These are phyloP conservation scores for Gymnocypris eckloni DNA, from an alignment of 2,797 vertebrate species.

Conservation along the genomic window DNA sequence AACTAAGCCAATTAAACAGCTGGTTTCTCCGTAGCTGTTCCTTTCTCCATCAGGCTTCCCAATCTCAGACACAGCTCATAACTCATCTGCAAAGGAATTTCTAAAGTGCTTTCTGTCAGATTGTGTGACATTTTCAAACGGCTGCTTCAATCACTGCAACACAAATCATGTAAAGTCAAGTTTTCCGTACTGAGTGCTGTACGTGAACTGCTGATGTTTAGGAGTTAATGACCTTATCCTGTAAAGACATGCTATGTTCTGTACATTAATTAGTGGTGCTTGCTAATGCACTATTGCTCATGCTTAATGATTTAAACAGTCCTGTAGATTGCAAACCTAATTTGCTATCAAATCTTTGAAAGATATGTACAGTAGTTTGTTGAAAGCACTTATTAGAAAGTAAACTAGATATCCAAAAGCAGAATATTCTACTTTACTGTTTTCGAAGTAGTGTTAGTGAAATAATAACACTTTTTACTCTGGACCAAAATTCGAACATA, in stretches of 20 bases:
- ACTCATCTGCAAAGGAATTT: constrained; percentile 57
- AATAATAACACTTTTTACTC: background rate
- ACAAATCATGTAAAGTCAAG: constrained; percentile 46
- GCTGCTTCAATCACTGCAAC: constrained; percentile 29
- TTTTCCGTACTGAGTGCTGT: background rate
- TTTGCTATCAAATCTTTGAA: background rate
- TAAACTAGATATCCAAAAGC: background rate
- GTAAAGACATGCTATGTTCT: background rate
- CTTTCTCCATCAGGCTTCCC: constrained; percentile 56
- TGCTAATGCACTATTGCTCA: background rate
- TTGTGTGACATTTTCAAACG: constrained; percentile 64
- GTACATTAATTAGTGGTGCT: background rate
- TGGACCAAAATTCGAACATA: no score
- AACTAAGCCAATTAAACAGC: constrained; percentile 67
- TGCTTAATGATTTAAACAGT: constrained; percentile 7
- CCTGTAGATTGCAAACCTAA: background rate
- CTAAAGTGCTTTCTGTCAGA: constrained; percentile 59
- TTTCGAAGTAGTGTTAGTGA: background rate
- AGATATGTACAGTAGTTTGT: background rate
- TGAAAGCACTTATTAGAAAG: background rate
- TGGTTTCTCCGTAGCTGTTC: constrained; percentile 40
- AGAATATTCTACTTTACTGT: background rate
- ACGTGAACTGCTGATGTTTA: constrained; percentile 1
- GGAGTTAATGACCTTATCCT: background rate
- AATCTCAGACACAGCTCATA: constrained; percentile 59